Percentiles rank a stretch among this genome's conserved stretches.
Evolutionary conservation across 2,888 invertebrate species (phyloP).

Genomic region (Odontomyia ornata): DNA sequence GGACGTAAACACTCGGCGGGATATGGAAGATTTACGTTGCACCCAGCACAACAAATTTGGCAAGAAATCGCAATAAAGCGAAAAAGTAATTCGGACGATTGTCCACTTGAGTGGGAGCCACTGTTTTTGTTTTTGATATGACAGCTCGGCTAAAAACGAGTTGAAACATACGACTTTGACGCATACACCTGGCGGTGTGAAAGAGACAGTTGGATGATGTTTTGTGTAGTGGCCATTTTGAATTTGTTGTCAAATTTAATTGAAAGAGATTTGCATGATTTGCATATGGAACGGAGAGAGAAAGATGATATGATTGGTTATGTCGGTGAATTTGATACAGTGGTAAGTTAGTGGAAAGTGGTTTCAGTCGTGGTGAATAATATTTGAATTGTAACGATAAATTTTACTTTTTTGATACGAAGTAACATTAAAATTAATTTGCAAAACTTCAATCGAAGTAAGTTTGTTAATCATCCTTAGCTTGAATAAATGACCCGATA

Average conservation of each 20-base stretch:
- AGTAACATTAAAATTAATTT: too few relatives aligned
- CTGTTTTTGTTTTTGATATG: conserved; percentile 43
- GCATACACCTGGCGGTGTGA: conserved; percentile 12
- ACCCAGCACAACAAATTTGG: conserved; percentile 15
- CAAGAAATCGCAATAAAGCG: conserved; percentile 31
- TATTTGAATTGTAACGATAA: too few relatives aligned
- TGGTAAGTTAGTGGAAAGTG: too few relatives aligned
- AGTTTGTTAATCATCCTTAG: too few relatives aligned
- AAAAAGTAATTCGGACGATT: background rate
- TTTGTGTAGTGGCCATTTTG: conserved; percentile 27
- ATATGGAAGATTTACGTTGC: background rate
- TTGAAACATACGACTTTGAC: conserved; percentile 6
- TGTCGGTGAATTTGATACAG: too few relatives aligned
- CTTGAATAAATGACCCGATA: too few relatives aligned
- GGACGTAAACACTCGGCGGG: background rate
- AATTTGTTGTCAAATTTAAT: conserved; percentile 14
- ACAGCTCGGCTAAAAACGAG: conserved; percentile 35
- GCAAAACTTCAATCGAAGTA: too few relatives aligned
- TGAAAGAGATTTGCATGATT: background rate
- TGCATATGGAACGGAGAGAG: background rate
- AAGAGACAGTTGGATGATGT: background rate
- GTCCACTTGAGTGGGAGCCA: conserved; percentile 30
- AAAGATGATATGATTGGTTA: background rate
- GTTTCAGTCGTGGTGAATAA: too few relatives aligned
- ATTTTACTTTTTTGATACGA: too few relatives aligned